Percentiles rank a stretch among this genome's conserved stretches.
phyloP scores from a whole-genome alignment of 2,113 vertebrate genomes.

The Falcunculus frontatus region DNA sequence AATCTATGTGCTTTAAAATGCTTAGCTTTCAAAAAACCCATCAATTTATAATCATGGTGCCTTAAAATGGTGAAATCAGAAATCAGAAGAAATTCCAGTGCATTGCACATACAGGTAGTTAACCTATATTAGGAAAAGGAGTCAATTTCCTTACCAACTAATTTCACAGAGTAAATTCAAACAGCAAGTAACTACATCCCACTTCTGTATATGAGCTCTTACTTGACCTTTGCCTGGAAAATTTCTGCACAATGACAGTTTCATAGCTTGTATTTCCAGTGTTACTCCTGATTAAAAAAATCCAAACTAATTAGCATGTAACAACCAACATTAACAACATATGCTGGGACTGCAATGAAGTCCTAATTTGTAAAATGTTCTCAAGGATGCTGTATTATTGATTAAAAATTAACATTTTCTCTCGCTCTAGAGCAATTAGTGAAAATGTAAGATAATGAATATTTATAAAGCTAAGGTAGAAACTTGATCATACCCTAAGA shows the following conservation, averaged over 20 bases:
- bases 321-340: neutral
- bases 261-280: neutral
- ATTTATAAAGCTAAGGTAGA: slow-evolving; percentile 51
- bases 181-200: neutral
- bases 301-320: slow-evolving; percentile 46
- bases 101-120: neutral
- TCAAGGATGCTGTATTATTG: slow-evolving; percentile 48
- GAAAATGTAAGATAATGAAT: slow-evolving; percentile 54
- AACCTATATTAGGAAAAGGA: neutral
- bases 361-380: slow-evolving; percentile 53
- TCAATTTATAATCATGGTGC: slow-evolving; percentile 1
- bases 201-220: neutral
- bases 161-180: neutral
- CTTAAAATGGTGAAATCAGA: neutral
- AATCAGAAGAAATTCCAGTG: neutral
- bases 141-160: neutral
- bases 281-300: neutral
- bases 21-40: slow-evolving; percentile 8
- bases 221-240: neutral
- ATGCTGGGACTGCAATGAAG: neutral
- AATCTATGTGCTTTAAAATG: slow-evolving; percentile 35
- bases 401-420: slow-evolving; percentile 62
- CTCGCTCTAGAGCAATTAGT: slow-evolving; percentile 36
- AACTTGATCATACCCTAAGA: slow-evolving; percentile 10
- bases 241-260: neutral